phyloP scores from a whole-genome alignment of 2,797 vertebrate genomes.

The Brachymystax lenok region DNA sequence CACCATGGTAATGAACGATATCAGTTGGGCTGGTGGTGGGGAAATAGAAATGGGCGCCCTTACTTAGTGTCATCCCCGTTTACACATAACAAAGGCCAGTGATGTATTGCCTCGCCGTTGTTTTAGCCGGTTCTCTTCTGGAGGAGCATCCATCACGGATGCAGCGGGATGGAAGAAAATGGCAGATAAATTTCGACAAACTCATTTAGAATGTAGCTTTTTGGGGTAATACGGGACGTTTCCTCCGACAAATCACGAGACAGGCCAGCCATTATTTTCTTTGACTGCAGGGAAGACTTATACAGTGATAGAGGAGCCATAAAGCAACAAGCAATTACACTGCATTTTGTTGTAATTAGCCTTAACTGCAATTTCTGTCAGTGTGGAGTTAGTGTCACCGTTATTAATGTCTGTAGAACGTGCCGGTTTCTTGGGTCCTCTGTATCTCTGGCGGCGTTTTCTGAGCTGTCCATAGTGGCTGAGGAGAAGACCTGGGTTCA shows the following conservation, averaged over 20 bases:
- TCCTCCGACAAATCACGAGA: constrained; percentile 37
- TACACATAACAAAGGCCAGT: constrained; percentile 42
- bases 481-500: background rate
- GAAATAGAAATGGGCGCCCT: constrained; percentile 40
- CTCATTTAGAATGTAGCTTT: constrained; percentile 56
- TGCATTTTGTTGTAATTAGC: constrained; percentile 73
- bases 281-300: constrained; percentile 28
- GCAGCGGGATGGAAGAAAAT: constrained; percentile 42
- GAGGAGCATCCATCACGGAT: constrained; percentile 60
- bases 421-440: background rate
- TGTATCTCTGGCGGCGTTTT: background rate
- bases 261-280: constrained; percentile 52
- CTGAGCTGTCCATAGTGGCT: background rate
- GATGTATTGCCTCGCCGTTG: constrained; percentile 57
- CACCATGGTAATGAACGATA: constrained; percentile 45
- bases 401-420: background rate
- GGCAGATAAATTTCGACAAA: constrained; percentile 60
- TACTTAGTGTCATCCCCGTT: constrained; percentile 54
- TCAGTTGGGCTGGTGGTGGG: constrained; percentile 28
- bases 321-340: constrained; percentile 71
- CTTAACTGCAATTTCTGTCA: constrained; percentile 62
- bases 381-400: constrained; percentile 13
- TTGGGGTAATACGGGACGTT: constrained; percentile 60
- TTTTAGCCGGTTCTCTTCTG: constrained; percentile 27
- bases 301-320: constrained; percentile 41